Evolutionary conservation across 92 coral and sea anemone genomes (phyloP).

Genomic region (Actinernus sp.): DNA sequence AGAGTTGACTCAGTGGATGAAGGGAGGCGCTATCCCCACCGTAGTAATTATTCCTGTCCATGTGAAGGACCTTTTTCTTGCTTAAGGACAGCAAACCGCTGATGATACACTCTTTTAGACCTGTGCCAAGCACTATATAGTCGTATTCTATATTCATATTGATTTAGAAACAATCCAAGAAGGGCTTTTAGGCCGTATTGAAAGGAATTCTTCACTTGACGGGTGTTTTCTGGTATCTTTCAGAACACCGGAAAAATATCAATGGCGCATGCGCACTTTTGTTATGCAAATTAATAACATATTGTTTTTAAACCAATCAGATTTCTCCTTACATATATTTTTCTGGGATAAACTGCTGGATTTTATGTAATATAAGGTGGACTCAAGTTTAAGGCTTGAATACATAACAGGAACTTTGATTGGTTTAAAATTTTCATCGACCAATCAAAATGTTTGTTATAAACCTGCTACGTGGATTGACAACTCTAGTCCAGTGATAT

Average conservation of each 20-base stretch:
- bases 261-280: constrained; percentile 9
- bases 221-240: constrained; percentile 29
- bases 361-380: too few relatives aligned
- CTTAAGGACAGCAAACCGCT: constrained; percentile 88
- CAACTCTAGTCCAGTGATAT: too few relatives aligned
- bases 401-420: background rate
- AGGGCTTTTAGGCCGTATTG: constrained; percentile 2
- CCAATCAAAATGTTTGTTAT: constrained; percentile 30
- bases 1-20: constrained; percentile 76
- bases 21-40: constrained; percentile 95
- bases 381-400: too few relatives aligned
- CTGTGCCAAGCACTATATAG: constrained; percentile 92
- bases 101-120: constrained; percentile 95
- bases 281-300: background rate
- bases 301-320: constrained; percentile 7
- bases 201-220: constrained; percentile 16
- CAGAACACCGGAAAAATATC: background rate
- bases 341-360: too few relatives aligned
- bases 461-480: background rate
- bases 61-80: constrained; percentile 86
- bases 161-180: constrained; percentile 1
- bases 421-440: background rate
- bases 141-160: constrained; percentile 90
- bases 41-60: constrained; percentile 87
- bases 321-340: background rate